Evolutionary conservation across 1,140 invertebrate genomes (phyloP).

Genomic region (Pseudomyrmex gracilis): DNA sequence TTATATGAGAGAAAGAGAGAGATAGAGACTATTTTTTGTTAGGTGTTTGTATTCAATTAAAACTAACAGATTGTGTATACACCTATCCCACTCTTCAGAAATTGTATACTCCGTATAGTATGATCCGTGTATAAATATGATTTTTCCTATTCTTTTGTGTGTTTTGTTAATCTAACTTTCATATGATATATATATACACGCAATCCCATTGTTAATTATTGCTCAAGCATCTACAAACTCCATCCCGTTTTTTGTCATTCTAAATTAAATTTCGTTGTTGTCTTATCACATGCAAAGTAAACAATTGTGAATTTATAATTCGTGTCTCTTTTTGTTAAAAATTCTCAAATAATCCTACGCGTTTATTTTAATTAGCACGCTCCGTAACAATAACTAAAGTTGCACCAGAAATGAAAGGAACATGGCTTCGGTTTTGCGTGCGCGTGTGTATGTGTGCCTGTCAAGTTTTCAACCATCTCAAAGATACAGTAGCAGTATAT

Average conservation of each 20-base stretch:
- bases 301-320: background rate
- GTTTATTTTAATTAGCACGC: background rate
- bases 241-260: constrained; percentile 32
- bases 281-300: constrained; percentile 12
- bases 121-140: constrained; percentile 54
- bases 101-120: constrained; percentile 52
- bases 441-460: background rate
- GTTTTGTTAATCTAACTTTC: constrained; percentile 29
- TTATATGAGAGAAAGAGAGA: constrained; percentile 34
- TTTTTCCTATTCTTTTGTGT: constrained; percentile 53
- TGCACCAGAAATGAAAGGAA: constrained; percentile 29
- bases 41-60: constrained; percentile 40
- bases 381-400: constrained; percentile 9
- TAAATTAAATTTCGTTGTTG: background rate
- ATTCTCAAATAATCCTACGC: background rate
- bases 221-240: constrained; percentile 56
- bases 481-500: constrained; percentile 18
- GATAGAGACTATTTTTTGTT: constrained; percentile 11
- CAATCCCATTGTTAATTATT: constrained; percentile 67
- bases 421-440: constrained; percentile 16
- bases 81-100: constrained; percentile 46
- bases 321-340: background rate
- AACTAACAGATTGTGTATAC: constrained; percentile 48
- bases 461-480: constrained; percentile 1
- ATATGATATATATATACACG: constrained; percentile 58